phyloP scores from a whole-genome alignment of 2,888 invertebrate genomes.

The Lysandra bellargus region DNA sequence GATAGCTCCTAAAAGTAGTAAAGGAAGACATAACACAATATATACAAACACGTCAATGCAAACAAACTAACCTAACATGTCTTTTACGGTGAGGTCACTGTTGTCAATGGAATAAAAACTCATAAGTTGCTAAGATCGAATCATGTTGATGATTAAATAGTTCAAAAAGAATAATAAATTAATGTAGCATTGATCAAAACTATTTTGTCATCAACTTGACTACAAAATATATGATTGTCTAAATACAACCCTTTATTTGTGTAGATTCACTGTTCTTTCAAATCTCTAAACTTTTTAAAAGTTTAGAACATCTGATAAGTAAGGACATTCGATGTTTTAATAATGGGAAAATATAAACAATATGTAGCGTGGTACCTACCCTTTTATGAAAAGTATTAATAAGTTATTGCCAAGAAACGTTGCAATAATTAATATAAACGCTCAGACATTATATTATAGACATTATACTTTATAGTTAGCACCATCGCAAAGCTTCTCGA shows the following conservation, averaged over 20 bases:
- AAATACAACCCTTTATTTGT: background rate
- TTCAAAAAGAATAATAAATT: background rate
- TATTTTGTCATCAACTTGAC: background rate
- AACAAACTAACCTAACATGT: slow-evolving; percentile 24
- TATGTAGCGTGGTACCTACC: background rate
- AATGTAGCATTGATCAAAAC: background rate
- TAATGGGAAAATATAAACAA: background rate
- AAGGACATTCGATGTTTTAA: background rate
- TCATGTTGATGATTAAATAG: background rate
- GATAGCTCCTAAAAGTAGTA: slow-evolving; percentile 7
- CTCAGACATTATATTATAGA: background rate
- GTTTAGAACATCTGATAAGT: background rate
- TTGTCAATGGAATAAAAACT: slow-evolving; percentile 18
- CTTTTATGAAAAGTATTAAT: background rate
- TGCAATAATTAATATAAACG: background rate
- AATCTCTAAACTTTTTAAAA: background rate
- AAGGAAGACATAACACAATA: slow-evolving; percentile 19
- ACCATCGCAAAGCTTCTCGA: background rate
- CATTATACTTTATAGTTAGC: background rate
- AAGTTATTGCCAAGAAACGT: background rate
- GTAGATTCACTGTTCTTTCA: background rate
- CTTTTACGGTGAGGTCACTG: slow-evolving; percentile 21
- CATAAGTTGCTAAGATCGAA: background rate
- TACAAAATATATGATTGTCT: background rate
- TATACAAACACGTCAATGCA: slow-evolving; percentile 12